Evolutionary conservation across 2,113 vertebrate genomes (phyloP).

Genomic region (Vombatus ursinus): DNA sequence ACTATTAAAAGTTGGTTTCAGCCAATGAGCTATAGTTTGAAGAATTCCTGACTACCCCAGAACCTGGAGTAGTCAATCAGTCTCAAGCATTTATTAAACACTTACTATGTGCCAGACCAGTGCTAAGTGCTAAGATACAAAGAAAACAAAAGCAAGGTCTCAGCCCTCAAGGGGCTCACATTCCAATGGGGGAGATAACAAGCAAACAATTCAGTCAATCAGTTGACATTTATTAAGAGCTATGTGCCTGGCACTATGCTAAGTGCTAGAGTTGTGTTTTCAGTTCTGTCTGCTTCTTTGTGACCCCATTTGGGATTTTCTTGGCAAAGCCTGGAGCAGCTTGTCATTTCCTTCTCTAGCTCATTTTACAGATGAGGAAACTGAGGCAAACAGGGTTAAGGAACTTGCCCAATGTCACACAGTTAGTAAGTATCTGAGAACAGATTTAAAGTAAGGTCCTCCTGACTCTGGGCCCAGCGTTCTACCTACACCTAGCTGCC

Average conservation of each 20-base stretch:
- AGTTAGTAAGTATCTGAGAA: background rate
- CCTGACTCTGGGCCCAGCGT: background rate
- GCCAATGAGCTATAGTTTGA: background rate
- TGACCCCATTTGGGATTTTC: background rate
- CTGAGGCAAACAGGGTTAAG: background rate
- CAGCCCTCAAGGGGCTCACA: conserved; percentile 32
- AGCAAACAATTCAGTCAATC: background rate
- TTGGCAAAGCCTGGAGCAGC: background rate
- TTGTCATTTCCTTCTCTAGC: background rate
- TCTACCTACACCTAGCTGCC: background rate
- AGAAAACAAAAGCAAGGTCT: background rate
- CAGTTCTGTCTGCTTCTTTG: background rate
- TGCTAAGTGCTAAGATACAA: background rate
- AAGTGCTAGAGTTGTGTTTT: background rate
- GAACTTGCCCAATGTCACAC: background rate
- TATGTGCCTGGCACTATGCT: no score
- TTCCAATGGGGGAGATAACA: background rate
- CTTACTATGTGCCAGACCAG: background rate
- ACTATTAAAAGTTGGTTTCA: background rate
- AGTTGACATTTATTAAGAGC: conserved; percentile 5
- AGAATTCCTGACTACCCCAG: background rate
- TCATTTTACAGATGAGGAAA: background rate
- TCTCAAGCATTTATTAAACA: background rate
- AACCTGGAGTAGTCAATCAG: background rate
- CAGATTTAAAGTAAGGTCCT: background rate